Evolutionary conservation across 2,113 vertebrate genomes (phyloP), one percentile per base, ranked within the genome.

Genomic region (Poeciliopsis turrubarensis): DNA sequence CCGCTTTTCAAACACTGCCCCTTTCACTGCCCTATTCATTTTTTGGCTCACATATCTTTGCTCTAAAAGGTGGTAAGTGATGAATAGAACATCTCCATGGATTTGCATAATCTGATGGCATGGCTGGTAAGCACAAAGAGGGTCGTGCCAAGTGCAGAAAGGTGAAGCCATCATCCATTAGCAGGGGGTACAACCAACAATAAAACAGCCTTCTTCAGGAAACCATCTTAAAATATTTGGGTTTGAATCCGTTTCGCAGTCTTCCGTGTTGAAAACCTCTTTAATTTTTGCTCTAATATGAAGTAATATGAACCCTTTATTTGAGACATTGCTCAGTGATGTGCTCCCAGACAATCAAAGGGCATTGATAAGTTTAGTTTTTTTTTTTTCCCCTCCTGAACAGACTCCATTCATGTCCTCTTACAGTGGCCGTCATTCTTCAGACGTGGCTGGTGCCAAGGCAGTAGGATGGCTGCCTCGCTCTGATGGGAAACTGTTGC

Each of bases 91-190:
- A 88, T 92, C 89, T 89, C 80, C 70, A 71, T 83, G 84, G 84
- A 95, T 95, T 95, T 95, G 94, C 95, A 95, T 95, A 95, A 95
- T 95, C 92, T 93, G 85, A 85, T 91, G 92, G 89, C 86, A 90
- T 91, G 78, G 81, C 88, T 85, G 87, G 84, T 79, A 89, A 89
- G 75, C 85, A 78, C 87, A 89, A 67, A 12, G 78, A 78, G 83
- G 80, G 70, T 77, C 75, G 86, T 94, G 94, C 93, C 94, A 95
- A 94, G 91, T 79, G 71, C 83, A 86, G 81, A 86, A 94, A 95
- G 94, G 94, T 95, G 94, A 91, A 89, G 76, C 81, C 85, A 78
- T 88, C 90, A 83, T 83, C 78, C 60, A 77, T 69, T 88, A 27
- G 87, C 88, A 89, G 89, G 84, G 84, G 79, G 79, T 79, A 82